A percentile compares a stretch with the other conserved stretches of the same genome.
Evolutionary conservation across 1,140 invertebrate genomes (phyloP).

Genomic region (Euura saliciscinereae): DNA sequence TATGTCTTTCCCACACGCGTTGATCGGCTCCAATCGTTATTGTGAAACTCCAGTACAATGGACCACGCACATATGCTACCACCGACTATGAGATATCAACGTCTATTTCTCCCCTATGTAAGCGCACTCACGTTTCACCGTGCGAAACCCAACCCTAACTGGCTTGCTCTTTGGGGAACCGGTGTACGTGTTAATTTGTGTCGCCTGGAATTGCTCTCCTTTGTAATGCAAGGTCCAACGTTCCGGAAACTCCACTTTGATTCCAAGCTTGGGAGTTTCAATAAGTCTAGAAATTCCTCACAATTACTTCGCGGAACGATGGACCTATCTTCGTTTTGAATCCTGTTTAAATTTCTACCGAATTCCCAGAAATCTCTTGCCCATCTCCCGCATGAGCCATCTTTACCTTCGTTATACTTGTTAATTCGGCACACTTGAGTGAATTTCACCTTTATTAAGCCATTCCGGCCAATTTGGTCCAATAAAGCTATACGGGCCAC

Average conservation of each 20-base stretch:
- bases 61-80: slow-evolving; percentile 32
- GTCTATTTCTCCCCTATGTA: slow-evolving; percentile 34
- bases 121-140: neutral
- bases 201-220: neutral
- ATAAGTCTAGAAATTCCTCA: no score
- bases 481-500: slow-evolving; percentile 4
- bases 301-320: no score
- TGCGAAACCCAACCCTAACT: neutral
- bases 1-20: slow-evolving; percentile 46
- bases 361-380: neutral
- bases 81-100: slow-evolving; percentile 15
- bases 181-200: neutral
- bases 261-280: no score
- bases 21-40: slow-evolving; percentile 39
- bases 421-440: neutral
- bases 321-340: no score
- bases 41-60: slow-evolving; percentile 31
- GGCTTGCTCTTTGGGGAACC: neutral
- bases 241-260: neutral
- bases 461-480: neutral
- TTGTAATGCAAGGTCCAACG: neutral
- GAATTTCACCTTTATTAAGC: neutral
- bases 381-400: neutral
- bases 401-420: neutral
- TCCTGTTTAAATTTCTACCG: no score